Percentiles rank a stretch among this genome's conserved stretches.
These are phyloP conservation scores for Vombatus ursinus DNA, from an alignment of 2,113 vertebrate species.

Conservation along the genomic window DNA sequence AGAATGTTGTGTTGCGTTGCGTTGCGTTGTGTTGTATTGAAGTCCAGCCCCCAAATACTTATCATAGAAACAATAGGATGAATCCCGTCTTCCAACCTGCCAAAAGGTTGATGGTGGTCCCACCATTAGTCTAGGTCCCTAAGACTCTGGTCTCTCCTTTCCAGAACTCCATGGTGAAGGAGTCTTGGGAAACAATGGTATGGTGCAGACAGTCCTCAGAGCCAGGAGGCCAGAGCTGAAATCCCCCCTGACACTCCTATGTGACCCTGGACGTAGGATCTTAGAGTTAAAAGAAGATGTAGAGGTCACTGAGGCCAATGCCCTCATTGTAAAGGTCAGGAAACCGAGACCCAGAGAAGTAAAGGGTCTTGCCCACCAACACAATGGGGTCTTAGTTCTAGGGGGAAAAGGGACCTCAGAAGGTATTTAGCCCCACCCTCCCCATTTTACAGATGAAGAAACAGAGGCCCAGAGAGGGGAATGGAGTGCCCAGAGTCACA, in stretches of 20 bases:
- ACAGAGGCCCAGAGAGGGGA: background rate
- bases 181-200: background rate
- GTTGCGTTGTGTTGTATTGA: background rate
- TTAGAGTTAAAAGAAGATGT: background rate
- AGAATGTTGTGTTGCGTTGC: too few relatives aligned
- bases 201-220: background rate
- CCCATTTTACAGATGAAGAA: background rate
- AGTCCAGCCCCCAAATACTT: background rate
- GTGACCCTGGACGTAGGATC: background rate
- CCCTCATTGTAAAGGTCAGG: background rate
- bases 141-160: background rate
- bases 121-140: background rate
- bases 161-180: background rate
- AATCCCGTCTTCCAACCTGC: background rate
- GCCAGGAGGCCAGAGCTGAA: background rate
- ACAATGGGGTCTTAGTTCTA: background rate
- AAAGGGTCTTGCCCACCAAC: too few relatives aligned
- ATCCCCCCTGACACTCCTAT: background rate
- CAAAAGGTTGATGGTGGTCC: too few relatives aligned
- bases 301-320: background rate
- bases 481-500: background rate
- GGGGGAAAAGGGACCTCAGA: background rate
- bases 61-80: background rate
- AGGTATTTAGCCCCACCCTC: background rate
- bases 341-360: background rate